These are phyloP conservation scores for Vesta saturnalis DNA, from an alignment of 2,888 invertebrate species.

Conservation along the genomic window DNA sequence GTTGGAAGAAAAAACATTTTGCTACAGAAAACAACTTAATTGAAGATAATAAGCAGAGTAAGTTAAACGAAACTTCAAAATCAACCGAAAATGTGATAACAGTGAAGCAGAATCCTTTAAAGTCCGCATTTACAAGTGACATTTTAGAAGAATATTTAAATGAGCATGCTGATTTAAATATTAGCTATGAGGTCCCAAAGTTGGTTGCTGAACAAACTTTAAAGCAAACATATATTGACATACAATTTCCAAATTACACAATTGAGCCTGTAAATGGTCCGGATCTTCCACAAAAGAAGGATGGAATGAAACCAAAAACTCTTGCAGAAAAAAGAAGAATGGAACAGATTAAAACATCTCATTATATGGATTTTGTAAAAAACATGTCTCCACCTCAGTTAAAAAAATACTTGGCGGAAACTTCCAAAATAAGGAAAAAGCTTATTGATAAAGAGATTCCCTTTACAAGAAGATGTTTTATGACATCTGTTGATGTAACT, in stretches of 20 bases:
- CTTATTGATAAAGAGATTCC: conserved; percentile 9
- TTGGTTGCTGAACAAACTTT: conserved; percentile 53
- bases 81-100: too few species aligned
- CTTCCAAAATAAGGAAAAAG: conserved; percentile 9
- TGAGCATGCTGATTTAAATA: conserved; percentile 61
- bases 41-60: too few species aligned
- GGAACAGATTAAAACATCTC: conserved; percentile 41
- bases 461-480: conserved; percentile 19
- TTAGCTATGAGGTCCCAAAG: conserved; percentile 60
- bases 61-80: too few species aligned
- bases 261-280: too few species aligned
- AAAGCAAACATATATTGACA: conserved; percentile 37
- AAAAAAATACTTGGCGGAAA: neutral
- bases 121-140: conserved; percentile 63
- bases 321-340: conserved; percentile 65
- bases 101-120: too few species aligned
- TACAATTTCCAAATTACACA: conserved; percentile 28
- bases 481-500: neutral
- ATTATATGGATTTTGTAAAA: neutral
- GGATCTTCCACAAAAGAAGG: too few species aligned
- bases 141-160: conserved; percentile 65
- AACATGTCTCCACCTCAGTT: neutral
- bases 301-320: conserved; percentile 66
- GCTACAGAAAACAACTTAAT: neutral
- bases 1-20: conserved; percentile 52